Conservation (phyloP, 2,113 vertebrate species). For the Chionomys nivalis region DNA sequence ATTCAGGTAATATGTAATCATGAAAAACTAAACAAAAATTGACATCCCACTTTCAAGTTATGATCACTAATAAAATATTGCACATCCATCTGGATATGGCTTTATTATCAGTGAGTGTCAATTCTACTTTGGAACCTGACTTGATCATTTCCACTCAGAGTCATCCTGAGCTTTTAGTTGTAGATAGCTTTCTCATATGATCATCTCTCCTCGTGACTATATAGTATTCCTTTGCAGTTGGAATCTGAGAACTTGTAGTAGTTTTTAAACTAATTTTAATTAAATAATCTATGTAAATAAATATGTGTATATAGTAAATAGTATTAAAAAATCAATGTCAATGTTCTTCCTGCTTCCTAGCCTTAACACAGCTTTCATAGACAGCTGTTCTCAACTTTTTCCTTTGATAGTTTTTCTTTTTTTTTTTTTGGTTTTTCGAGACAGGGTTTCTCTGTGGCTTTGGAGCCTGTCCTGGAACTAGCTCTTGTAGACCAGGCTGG, state of each 20-base stretch:
- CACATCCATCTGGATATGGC: background rate
- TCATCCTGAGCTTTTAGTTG: background rate
- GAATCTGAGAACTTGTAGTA: background rate
- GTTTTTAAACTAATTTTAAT: background rate
- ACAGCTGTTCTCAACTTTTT: background rate
- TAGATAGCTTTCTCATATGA: background rate
- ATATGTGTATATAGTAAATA: background rate
- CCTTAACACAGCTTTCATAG: background rate
- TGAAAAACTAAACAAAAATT: background rate
- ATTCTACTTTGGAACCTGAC: background rate
- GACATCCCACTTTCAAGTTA: background rate
- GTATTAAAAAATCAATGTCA: background rate
- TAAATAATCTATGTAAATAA: background rate
- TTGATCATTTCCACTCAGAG: conserved; percentile 10
- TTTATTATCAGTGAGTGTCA: background rate
- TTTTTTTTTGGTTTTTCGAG: too few species aligned
- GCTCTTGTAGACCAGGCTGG: too few species aligned
- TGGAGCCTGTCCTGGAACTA: too few species aligned
- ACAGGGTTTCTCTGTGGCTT: too few species aligned
- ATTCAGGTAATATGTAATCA: background rate
- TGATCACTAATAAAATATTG: conserved; percentile 1
- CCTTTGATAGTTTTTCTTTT: background rate
- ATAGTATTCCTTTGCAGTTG: background rate
- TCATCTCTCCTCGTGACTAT: background rate
- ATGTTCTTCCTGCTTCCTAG: background rate